These are phyloP conservation scores for Catocala sponsa DNA, from an alignment of 2,888 invertebrate species.

Conservation along the genomic window DNA sequence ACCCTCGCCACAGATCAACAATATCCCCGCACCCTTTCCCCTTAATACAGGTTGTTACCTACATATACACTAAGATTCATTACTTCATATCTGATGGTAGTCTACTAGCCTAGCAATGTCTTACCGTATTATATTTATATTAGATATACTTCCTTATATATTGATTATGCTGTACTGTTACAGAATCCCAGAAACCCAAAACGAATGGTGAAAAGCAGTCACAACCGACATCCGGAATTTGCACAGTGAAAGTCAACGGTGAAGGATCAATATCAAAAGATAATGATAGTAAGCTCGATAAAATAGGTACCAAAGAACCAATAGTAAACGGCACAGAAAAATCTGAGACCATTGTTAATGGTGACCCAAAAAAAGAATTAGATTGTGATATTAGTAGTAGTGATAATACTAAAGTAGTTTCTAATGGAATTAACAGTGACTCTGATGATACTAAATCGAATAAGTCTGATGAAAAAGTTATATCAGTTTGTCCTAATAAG, in stretches of 20 bases:
- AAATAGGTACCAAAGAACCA: conserved; percentile 82
- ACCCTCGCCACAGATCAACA: conserved; percentile 74
- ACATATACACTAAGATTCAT: conserved; percentile 24
- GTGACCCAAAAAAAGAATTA: conserved; percentile 78
- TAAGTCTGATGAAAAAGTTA: conserved; percentile 74
- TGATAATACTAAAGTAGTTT: conserved; percentile 83
- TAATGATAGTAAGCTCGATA: conserved; percentile 70
- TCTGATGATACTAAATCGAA: conserved; percentile 76
- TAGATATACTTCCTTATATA: neutral
- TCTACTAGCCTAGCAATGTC: conserved; percentile 19
- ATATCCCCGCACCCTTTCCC: conserved; percentile 72
- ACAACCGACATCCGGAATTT: conserved; percentile 64
- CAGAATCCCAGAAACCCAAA: conserved; percentile 76
- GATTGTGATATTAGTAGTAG: conserved; percentile 88
- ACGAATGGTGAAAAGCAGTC: conserved; percentile 69
- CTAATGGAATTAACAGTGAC: conserved; percentile 83
- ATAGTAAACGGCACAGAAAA: conserved; percentile 78
- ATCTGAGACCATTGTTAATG: conserved; percentile 74
- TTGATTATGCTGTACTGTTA: conserved; percentile 39
- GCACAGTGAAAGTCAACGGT: conserved; percentile 71
- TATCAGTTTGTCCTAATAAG: conserved; percentile 63
- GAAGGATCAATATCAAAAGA: conserved; percentile 69
- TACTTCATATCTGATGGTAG: conserved; percentile 27
- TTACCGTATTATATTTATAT: neutral
- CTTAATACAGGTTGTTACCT: conserved; percentile 71